A percentile compares a stretch with the other conserved stretches of the same genome.
Conservation (phyloP, 2,797 vertebrate species). For the Paramormyrops hopkinsi region DNA sequence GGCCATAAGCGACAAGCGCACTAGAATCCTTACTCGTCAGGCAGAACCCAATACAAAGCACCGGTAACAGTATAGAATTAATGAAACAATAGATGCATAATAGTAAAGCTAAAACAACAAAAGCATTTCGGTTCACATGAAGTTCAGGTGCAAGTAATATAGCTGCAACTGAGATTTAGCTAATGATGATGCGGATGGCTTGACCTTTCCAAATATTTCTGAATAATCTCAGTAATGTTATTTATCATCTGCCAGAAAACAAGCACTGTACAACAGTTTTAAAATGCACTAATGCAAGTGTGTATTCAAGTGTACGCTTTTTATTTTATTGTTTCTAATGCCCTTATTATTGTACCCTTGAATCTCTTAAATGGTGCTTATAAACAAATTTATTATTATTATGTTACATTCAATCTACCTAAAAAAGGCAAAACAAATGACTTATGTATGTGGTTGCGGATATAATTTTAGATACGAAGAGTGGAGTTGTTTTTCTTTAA, state of each 20-base stretch:
- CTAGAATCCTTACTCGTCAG: neutral
- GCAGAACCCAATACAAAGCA: neutral
- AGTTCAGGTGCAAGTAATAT: neutral
- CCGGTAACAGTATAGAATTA: neutral
- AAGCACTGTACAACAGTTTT: neutral
- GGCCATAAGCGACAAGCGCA: neutral
- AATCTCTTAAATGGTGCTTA: neutral
- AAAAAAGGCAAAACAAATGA: constrained; percentile 3
- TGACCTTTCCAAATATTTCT: neutral
- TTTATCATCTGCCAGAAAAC: neutral
- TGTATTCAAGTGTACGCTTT: neutral
- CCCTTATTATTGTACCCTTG: neutral
- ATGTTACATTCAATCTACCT: neutral
- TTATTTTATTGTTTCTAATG: neutral
- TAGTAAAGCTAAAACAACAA: neutral
- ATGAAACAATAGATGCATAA: neutral
- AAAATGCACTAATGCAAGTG: neutral
- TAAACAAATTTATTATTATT: neutral
- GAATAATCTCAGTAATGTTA: neutral
- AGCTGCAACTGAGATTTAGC: neutral
- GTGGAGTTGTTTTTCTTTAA: neutral
- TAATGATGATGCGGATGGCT: neutral
- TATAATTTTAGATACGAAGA: neutral
- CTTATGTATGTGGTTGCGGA: neutral
- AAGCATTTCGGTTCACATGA: neutral